phyloP scores from a whole-genome alignment of 2,797 vertebrate genomes.

The Thaleichthys pacificus region DNA sequence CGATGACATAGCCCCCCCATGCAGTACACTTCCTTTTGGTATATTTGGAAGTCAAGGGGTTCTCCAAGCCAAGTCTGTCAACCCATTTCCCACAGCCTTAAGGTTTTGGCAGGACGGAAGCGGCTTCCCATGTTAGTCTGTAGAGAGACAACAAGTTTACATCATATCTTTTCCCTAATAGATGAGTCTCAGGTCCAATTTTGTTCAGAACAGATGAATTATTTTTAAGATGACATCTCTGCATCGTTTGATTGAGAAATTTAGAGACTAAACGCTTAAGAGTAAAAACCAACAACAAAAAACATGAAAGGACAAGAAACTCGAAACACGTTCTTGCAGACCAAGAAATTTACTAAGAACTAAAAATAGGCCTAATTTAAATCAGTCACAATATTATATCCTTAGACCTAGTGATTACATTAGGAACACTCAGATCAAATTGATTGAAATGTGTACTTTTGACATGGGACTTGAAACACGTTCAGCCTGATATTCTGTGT shows the following conservation, averaged over 20 bases:
- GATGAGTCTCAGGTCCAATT: slow-evolving; percentile 10
- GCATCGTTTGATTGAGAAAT: slow-evolving; percentile 19
- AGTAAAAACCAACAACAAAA: not conserved
- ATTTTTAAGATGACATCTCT: slow-evolving; percentile 33
- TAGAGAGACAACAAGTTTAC: not conserved
- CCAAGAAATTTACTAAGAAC: too few species aligned
- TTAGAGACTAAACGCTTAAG: slow-evolving; percentile 51
- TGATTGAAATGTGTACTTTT: too few species aligned
- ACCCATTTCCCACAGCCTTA: slow-evolving; percentile 48
- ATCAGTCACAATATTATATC: too few species aligned
- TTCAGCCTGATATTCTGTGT: too few species aligned
- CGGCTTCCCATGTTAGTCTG: slow-evolving; percentile 20
- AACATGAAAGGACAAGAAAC: not conserved
- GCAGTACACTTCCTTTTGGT: slow-evolving; percentile 17
- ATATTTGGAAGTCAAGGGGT: slow-evolving; percentile 38
- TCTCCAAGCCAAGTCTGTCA: slow-evolving; percentile 9
- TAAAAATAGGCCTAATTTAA: too few species aligned
- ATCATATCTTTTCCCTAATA: slow-evolving; percentile 19
- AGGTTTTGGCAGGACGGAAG: slow-evolving; percentile 41
- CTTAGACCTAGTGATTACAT: too few species aligned
- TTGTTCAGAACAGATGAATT: slow-evolving; percentile 5
- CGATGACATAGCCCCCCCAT: slow-evolving; percentile 19
- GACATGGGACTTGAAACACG: too few species aligned
- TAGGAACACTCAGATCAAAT: too few species aligned
- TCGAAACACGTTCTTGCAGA: too few species aligned